Base-by-base conservation (phyloP, 2,888 invertebrate species). In the Coelogynopora nodosa region DNA sequence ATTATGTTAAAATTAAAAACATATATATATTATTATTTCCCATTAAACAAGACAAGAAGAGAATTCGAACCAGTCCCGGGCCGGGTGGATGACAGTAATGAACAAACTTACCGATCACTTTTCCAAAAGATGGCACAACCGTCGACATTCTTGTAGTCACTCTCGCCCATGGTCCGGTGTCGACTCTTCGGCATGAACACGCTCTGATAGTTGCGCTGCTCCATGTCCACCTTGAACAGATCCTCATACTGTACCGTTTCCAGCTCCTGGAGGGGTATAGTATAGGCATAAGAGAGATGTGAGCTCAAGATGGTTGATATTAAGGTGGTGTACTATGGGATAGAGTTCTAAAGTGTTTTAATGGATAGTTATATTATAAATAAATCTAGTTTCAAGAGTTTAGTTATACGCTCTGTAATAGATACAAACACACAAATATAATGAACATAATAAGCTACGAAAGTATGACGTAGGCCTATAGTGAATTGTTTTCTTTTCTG, bases 161-260 rank as follows among this genome's bases (percentile, higher is more conserved):
- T 95, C 91, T 98, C 98, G 0, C 95, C 94, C 98, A 99, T 99
- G 87, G 98, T 98, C 92, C 98, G 97, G 83, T 98, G 98, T 87
- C 99, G 94, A 0, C 98, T 97, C 93, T 99, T 99, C 0, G 98
- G 97, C 49, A 97, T 96, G 93, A 98, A 98, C 89, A 99, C 97
- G 30, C 98, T 98, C 90, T 96, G 91, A 88, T 93, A 94, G n/a
- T 97, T 96, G 90, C 96, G 95, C 89, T 94, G 94, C 91, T 96
- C 96, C 88, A 99, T 93, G 92, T 98, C 97, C 0, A 97, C 97
- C 90, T 96, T 93, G 93, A 99, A 99, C 93, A 96, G 97, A 92
- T 96, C 95, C 93, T 96, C 96, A 93, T 97, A 99, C 93, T 99
- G 98, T 92, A 98, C 98, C 90, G 98, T 98, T 93, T 99, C 98